These are phyloP conservation scores for Chrysopilus asiliformis DNA, from an alignment of 2,888 invertebrate species.

Conservation along the genomic window DNA sequence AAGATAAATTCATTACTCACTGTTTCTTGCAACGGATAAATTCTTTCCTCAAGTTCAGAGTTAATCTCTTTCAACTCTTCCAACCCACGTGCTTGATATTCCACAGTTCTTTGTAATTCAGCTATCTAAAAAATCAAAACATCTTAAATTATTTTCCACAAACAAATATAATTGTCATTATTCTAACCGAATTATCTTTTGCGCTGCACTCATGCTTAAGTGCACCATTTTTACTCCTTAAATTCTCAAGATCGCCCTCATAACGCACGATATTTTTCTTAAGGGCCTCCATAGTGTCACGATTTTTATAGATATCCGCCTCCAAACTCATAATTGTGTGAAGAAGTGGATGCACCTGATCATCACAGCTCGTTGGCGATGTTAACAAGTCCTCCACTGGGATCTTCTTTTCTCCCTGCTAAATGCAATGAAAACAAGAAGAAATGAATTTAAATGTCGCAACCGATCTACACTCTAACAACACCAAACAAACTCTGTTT, in stretches of 20 bases:
- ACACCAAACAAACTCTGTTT: no score
- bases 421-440: no score
- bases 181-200: constrained; percentile 4
- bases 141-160: no score
- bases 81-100: constrained; percentile 1
- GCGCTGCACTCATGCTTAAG: background rate
- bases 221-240: background rate
- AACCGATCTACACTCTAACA: no score
- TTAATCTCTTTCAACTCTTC: background rate
- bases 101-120: constrained; percentile 4
- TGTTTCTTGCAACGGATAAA: no score
- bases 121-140: constrained; percentile 3
- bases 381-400: background rate
- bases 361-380: background rate
- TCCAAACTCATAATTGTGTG: constrained; percentile 7
- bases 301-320: constrained; percentile 5
- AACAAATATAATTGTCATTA: background rate
- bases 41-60: no score
- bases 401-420: constrained; percentile 2
- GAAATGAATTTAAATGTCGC: no score
- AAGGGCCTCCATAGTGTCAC: constrained; percentile 1
- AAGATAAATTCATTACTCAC: no score
- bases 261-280: constrained; percentile 1
- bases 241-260: constrained; percentile 2
- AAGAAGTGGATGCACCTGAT: constrained; percentile 7